Percentiles rank a stretch among this genome's conserved stretches.
phyloP scores from a whole-genome alignment of 2,113 vertebrate species.

The Chaetura pelagica region DNA sequence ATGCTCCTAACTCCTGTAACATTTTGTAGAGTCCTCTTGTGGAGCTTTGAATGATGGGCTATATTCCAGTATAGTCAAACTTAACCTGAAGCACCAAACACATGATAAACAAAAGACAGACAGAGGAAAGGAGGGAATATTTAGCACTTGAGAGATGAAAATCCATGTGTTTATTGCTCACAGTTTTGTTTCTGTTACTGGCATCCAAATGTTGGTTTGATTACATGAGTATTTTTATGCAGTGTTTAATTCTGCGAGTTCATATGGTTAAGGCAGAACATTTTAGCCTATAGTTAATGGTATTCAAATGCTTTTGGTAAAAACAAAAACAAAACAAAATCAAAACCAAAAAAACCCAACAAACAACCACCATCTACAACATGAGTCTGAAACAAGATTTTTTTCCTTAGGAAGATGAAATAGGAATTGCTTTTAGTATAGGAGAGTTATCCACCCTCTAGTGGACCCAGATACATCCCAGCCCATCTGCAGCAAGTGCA shows the following conservation, averaged over 20 bases:
- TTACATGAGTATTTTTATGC: background rate
- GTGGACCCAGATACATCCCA: background rate
- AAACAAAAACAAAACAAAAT: background rate
- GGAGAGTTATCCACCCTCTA: background rate
- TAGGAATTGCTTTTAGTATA: background rate
- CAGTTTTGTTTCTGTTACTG: background rate
- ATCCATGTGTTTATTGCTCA: background rate
- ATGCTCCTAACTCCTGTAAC: conserved; percentile 31
- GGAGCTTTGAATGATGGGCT: conserved; percentile 1
- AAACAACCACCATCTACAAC: background rate
- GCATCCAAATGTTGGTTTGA: background rate
- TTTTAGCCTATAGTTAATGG: background rate
- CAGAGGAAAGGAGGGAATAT: background rate
- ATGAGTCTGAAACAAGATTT: background rate
- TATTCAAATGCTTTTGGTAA: background rate
- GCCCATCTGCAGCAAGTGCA: background rate
- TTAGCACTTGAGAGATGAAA: background rate
- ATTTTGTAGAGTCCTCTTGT: conserved; percentile 37
- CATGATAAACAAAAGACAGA: background rate
- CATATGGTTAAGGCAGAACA: background rate
- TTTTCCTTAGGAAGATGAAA: background rate
- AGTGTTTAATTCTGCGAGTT: background rate
- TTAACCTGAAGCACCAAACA: conserved; percentile 3
- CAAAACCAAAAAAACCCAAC: too few relatives aligned
- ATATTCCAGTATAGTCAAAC: conserved; percentile 10